Base-by-base conservation (phyloP, 35 echinoderm and acorn worm species). In the Apostichopus parvimensis region DNA sequence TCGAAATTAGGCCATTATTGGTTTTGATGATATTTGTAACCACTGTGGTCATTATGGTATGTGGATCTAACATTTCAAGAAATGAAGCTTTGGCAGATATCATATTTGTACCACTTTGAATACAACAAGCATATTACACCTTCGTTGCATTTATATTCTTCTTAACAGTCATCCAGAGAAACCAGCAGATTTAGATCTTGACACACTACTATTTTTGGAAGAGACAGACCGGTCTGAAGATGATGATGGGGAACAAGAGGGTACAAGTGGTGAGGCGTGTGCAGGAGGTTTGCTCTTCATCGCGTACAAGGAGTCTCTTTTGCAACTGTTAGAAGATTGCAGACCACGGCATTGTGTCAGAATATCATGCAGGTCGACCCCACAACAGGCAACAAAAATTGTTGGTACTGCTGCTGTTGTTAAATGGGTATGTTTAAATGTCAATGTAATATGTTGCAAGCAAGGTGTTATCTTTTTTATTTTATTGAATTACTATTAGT, bases 341-440 rank as follows among this genome's bases (percentile, higher is more conserved):
- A 80, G 78, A 45, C 78, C 78, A 28, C 78, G 45, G 78, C 25
- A 20, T 20, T 78, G 77, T 78, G 20, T 78, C 8, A 78, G 77
- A 21, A 10, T 1, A 20, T 78, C 6, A 20, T 78, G 77, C 20
- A 1, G 8, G 20, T 80, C 78, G 4, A 22, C 45, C 4, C 78
- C 78, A 13, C 78, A 80, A 13, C 20, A 80, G 45, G 7, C 14
- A 7, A 13, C 45, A 5, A 80, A 80, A 53, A 26, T 80, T 80
- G 8, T 80, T 5, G 24, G 78, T 26, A 80, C 78, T 34, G 78
- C 78, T 80, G 78, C 78, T 80, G 52, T 28, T 1, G 78, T 80
- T 7, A 80, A 80, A 22, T 80, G 78, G 8, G 78, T 80, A 52
- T 7, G 78, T 34, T 11, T 65, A 65, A 65, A 65, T 65, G 15